Evolutionary conservation across 2,888 invertebrate species (phyloP), one percentile per base, ranked within the genome.

Genomic region (Melangyna quadrimaculata): DNA sequence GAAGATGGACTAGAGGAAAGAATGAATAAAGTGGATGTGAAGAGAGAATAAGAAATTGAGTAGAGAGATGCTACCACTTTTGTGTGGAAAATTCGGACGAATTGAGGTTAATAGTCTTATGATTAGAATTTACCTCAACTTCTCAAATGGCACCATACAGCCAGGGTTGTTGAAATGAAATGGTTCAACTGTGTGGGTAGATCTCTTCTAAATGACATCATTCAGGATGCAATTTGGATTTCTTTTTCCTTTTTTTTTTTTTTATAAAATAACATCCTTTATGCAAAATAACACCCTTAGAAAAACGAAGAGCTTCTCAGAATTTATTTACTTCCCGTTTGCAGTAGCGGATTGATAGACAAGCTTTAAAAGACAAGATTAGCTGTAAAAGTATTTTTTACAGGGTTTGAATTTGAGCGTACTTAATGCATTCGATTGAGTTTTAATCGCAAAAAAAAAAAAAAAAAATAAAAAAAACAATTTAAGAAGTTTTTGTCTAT

Each of bases 81-180:
- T 48, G 27, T 17, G 35, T 19, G 3, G 32, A 27, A 53, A 67
- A 75, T 40, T 29, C 19, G 45, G 51, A 51, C 29, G 67, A 67
- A 84, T 74, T 78, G 27, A 84, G 80, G 75, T 84, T 74, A 83
- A 78, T 74, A 70, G 78, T 78, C 75, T 43, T 80, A 70, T 51
- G 84, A 84, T 80, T 80, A 80, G 84, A 72, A 80, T 74, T 59
- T 51, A 65, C 80, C 80, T 75, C 71, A 69, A 43, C 14, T 69
- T 57, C 27, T 29, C 48, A 74, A 78, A 57, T 78, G 35, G 63
- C 55, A 72, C n/a, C n/a, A n/a, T n/a, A n/a, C 51, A 57, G 40
- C 43, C 17, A 53, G 10, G 65, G 29, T 55, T 43, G 63, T 22
- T 37, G 37, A 40, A 35, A 67, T 37, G 37, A 40, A 35, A 67